These are phyloP conservation scores for Melanotaenia pygmaea DNA, from an alignment of 2,797 vertebrate species.

Conservation along the genomic window DNA sequence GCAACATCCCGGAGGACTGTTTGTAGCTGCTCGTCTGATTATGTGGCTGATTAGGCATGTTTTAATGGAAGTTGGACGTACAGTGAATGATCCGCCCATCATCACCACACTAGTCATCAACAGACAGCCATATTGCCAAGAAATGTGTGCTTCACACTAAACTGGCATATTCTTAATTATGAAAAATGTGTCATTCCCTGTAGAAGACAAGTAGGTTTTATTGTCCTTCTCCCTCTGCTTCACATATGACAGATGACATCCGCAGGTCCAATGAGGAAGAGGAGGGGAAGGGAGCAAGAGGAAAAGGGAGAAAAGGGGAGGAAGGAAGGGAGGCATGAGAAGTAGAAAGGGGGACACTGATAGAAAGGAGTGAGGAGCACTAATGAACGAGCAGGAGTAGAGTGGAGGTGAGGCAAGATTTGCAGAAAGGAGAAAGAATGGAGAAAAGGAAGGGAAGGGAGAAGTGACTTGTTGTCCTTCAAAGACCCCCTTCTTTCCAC, in stretches of 20 bases:
- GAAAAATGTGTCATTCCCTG: conserved; percentile 74
- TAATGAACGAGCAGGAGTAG: conserved; percentile 18
- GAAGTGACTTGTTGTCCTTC: conserved; percentile 87
- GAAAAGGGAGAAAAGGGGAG: conserved; percentile 16
- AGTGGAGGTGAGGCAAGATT: conserved; percentile 28
- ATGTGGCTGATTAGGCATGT: conserved; percentile 50
- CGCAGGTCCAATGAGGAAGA: conserved; percentile 72
- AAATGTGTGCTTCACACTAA: conserved; percentile 53
- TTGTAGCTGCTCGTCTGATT: conserved; percentile 45
- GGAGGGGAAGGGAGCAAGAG: conserved; percentile 28
- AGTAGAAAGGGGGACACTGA: neutral
- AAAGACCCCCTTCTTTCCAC: conserved; percentile 82
- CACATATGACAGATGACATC: conserved; percentile 85
- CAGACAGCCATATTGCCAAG: conserved; percentile 37
- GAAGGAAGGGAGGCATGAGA: conserved; percentile 4
- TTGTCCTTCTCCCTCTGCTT: conserved; percentile 80
- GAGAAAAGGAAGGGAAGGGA: conserved; percentile 60
- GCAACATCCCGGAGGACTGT: conserved; percentile 48
- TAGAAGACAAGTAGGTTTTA: conserved; percentile 75
- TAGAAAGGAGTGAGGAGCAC: conserved; percentile 22
- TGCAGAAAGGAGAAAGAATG: conserved; percentile 47
- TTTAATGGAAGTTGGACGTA: conserved; percentile 53
- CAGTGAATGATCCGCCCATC: conserved; percentile 49
- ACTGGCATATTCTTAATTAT: conserved; percentile 75
- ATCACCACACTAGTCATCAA: conserved; percentile 50